Evolutionary conservation across 1,140 invertebrate species (phyloP).

Genomic region (Meteorus sp.): DNA sequence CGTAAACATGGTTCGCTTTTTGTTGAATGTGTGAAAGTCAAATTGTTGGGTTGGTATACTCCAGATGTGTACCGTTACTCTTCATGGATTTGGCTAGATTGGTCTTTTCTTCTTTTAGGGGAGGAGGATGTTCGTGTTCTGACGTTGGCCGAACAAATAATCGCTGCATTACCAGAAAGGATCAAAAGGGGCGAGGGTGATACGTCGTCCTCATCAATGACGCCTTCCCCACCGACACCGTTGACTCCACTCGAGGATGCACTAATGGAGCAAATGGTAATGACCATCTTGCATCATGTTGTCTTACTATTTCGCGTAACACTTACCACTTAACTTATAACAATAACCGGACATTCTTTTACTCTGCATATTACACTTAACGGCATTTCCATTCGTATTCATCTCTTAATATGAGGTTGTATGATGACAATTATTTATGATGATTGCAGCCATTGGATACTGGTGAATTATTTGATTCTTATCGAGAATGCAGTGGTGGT

Average conservation of each 20-base stretch:
- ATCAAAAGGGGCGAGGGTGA: slow-evolving; percentile 75
- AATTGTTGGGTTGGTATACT: background rate
- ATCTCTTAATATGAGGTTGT: no score
- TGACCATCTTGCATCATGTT: no score
- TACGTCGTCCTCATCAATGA: slow-evolving; percentile 47
- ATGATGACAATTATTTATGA: background rate
- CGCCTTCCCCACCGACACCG: slow-evolving; percentile 49
- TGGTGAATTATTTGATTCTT: slow-evolving; percentile 56
- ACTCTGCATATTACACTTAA: no score
- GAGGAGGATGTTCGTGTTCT: slow-evolving; percentile 90
- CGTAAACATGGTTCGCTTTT: no score
- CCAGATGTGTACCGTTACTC: no score
- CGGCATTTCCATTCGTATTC: no score
- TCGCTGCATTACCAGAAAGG: slow-evolving; percentile 94
- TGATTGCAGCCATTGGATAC: slow-evolving; percentile 51
- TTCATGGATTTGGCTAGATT: slow-evolving; percentile 44
- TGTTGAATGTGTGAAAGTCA: no score
- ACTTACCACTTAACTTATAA: no score
- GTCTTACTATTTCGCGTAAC: no score
- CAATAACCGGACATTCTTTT: no score
- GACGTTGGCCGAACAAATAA: slow-evolving; percentile 95
- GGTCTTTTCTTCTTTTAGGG: slow-evolving; percentile 66
- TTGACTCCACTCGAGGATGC: slow-evolving; percentile 53
- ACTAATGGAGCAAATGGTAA: slow-evolving; percentile 58
- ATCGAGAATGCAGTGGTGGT: slow-evolving; percentile 55